Base-by-base conservation (phyloP, 2,113 vertebrate species). In the Pandion haliaetus region DNA sequence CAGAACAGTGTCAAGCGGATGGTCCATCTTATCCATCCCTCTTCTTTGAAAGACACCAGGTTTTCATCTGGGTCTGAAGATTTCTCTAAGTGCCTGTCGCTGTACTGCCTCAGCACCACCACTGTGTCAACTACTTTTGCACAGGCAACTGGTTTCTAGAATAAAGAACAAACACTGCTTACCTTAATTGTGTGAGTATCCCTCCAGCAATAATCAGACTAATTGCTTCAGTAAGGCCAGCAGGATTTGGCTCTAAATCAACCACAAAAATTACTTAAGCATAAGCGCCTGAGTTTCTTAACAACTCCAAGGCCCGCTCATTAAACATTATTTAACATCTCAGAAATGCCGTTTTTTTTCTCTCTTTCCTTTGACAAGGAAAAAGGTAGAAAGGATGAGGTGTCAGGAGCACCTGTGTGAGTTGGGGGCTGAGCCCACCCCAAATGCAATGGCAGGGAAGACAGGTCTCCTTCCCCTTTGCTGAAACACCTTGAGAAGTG, bases 231-330 rank as follows among this genome's bases (percentile, higher is more conserved):
- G 58, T 76, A 87, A 89, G 84, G 77, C 88, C 83, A 88, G 92
- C 88, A 94, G 72, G 86, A 84, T 83, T 85, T 95, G 95, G 94
- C 91, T 89, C 54, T 85, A 93, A 89, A 76, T 89, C 95, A 97
- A 76, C 77, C 54, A 91, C 73, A 69, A 77, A 82, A 82, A 95
- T 82, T 11, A 87, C 85, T 69, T 38, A 84, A 87, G 70, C 83
- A 6, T 36, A 79, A 92, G 82, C 63, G 44, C 42, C 74, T 15
- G 32, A 86, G 62, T 61, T 91, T 61, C 54, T 91, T 82, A 54
- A 80, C 50, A 76, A 77, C 50, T 92, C 88, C 61, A 70, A 91
- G 61, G 16, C 73, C 61, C 25, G 8, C 34, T 82, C 13, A 1
- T 54, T 92, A 88, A 90, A 65, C 70, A 9, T 76, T 88, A 89